Evolutionary conservation across 2,113 vertebrate genomes (phyloP).

Genomic region (Elephas maximus): DNA sequence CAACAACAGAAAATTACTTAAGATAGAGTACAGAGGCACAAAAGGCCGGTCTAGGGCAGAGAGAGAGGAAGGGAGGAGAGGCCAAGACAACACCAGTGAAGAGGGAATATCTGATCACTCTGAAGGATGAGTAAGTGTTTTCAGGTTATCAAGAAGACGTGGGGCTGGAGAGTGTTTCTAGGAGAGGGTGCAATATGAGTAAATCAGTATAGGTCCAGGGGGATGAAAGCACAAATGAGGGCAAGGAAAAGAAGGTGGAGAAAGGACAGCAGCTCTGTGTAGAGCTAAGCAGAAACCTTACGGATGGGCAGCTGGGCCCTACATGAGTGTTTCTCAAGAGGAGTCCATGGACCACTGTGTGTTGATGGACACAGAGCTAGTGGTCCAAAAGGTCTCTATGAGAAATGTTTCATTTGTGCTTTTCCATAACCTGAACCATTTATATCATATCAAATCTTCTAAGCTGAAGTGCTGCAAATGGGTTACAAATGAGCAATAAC

Average conservation of each 20-base stretch:
- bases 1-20: not conserved
- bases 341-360: not conserved
- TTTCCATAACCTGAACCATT: slow-evolving; percentile 18
- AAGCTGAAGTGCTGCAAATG: not conserved
- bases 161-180: not conserved
- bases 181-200: not conserved
- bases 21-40: not conserved
- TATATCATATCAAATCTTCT: not conserved
- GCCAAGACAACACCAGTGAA: not conserved
- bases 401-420: not conserved
- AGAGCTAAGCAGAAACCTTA: not conserved
- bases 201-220: not conserved
- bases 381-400: not conserved
- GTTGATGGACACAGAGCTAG: not conserved
- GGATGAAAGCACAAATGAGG: not conserved
- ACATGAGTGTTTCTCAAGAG: not conserved
- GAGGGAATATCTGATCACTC: not conserved
- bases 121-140: not conserved
- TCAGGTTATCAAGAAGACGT: not conserved
- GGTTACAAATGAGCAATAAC: not conserved
- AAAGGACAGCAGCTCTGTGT: not conserved
- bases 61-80: not conserved
- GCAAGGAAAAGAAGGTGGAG: not conserved
- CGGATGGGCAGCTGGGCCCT: not conserved
- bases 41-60: not conserved